phyloP scores from a whole-genome alignment of 2,113 vertebrate species.

The Microcebus griseorufus region DNA sequence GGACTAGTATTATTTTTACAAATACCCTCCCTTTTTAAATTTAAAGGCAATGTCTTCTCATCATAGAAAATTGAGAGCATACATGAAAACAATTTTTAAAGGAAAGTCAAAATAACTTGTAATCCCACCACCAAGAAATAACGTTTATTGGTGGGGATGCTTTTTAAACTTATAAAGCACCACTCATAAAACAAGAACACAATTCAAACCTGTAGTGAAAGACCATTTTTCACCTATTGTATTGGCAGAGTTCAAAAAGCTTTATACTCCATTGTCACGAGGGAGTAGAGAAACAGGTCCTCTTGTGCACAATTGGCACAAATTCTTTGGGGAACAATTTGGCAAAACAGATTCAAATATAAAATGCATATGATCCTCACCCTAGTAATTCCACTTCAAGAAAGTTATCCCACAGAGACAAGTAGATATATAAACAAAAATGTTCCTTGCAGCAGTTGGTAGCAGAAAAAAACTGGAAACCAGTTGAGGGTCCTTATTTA shows the following conservation, averaged over 20 bases:
- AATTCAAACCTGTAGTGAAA: neutral
- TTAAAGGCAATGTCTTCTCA: neutral
- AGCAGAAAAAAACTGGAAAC: neutral
- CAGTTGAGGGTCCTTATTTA: too few species aligned
- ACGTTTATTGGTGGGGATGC: neutral
- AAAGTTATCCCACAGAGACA: neutral
- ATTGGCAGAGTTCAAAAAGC: neutral
- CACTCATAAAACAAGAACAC: neutral
- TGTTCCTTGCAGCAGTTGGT: neutral
- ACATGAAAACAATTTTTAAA: neutral
- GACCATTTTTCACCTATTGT: neutral
- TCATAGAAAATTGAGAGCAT: neutral
- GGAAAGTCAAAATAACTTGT: neutral
- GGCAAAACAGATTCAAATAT: neutral
- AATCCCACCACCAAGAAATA: neutral
- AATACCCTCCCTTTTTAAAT: neutral
- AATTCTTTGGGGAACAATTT: neutral
- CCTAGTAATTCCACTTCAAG: neutral
- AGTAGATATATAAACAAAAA: neutral
- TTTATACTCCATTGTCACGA: neutral
- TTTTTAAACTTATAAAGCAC: neutral
- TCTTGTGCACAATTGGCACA: neutral
- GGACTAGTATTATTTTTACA: neutral
- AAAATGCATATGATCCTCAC: neutral
- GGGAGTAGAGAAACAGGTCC: neutral